Base-by-base conservation (phyloP, 2,888 invertebrate species). In the Sarcophaga subvicina region DNA sequence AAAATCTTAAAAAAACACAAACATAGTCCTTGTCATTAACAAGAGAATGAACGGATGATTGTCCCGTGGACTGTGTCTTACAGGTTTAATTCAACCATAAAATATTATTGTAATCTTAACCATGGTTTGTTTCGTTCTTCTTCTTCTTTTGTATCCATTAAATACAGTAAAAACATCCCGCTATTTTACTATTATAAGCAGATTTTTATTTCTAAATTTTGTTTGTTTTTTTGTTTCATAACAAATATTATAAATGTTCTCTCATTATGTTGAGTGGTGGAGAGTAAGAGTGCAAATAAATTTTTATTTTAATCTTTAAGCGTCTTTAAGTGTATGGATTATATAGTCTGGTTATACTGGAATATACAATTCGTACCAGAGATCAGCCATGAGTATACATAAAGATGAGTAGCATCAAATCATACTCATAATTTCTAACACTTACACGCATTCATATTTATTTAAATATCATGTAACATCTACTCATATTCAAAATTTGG, bases 41-140 rank as follows among this genome's bases (percentile, higher is more conserved):
- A 22, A 37, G 59, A 25, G 62, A 64, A 59, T n/a, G 45, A 69
- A 62, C n/a, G 49, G 60, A 71, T 45, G 45, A 62, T 4, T 54
- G 17, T 22, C 66, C 63, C 17, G 45, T 54, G 63, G 8, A 73
- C 37, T 17, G 14, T 72, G 70, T 62, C 71, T 64, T 59, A 78
- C 75, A 75, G 82, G 70, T 67, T 79, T 82, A 66, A 79, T 85
- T 76, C 71, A 71, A 71, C 83, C 86, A 83, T 86, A 60, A 80
- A 80, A 76, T 72, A 69, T 79, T 79, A 66, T 79, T 82, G 79
- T 76, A 76, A 71, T 71, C 70, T 82, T 67, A 25, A 66, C 66
- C 66, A 62, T 37, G 37, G 37, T 47, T 47, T 67, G 8, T 17
- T 22, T 54, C 4, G 72, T 59, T 37, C 12, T 66, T 54, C 20